phyloP scores from a whole-genome alignment of 2,113 vertebrate genomes.

The Melanostigma gelatinosum region DNA sequence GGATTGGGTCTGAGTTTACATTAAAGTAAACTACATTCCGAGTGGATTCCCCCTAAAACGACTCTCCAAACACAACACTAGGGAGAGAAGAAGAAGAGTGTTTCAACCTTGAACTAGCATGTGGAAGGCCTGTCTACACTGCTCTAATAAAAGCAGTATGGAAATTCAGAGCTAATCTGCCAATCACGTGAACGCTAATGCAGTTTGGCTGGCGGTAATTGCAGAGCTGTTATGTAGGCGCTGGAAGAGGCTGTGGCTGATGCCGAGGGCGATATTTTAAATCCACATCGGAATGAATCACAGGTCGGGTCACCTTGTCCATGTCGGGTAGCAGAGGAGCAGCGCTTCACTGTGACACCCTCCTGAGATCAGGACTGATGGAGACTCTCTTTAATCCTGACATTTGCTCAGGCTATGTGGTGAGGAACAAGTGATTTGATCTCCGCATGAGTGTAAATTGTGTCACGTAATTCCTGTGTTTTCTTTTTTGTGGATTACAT shows the following conservation, averaged over 20 bases:
- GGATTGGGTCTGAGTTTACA: conserved; percentile 73
- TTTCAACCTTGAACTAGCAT: conserved; percentile 76
- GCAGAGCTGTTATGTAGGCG: conserved; percentile 57
- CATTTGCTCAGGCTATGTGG: neutral
- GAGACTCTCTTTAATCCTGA: neutral
- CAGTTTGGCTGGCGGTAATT: conserved; percentile 70
- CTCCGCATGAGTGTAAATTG: neutral
- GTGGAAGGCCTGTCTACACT: conserved; percentile 45
- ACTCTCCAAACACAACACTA: conserved; percentile 23
- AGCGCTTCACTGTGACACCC: neutral
- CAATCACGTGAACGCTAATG: conserved; percentile 73
- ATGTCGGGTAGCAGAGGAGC: conserved; percentile 20
- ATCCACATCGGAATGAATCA: conserved; percentile 53
- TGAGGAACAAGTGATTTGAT: neutral
- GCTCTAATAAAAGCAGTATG: conserved; percentile 76
- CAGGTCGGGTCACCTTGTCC: conserved; percentile 67
- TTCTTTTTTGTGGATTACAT: neutral
- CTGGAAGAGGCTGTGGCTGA: conserved; percentile 44
- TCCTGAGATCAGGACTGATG: neutral
- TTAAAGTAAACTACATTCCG: conserved; percentile 49
- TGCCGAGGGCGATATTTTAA: conserved; percentile 42
- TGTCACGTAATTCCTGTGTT: neutral
- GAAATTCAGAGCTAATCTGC: conserved; percentile 74
- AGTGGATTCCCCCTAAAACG: conserved; percentile 30
- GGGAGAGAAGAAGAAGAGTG: conserved; percentile 1